phyloP scores from a whole-genome alignment of 1,140 invertebrate species.

The Nasonia longicornis region DNA sequence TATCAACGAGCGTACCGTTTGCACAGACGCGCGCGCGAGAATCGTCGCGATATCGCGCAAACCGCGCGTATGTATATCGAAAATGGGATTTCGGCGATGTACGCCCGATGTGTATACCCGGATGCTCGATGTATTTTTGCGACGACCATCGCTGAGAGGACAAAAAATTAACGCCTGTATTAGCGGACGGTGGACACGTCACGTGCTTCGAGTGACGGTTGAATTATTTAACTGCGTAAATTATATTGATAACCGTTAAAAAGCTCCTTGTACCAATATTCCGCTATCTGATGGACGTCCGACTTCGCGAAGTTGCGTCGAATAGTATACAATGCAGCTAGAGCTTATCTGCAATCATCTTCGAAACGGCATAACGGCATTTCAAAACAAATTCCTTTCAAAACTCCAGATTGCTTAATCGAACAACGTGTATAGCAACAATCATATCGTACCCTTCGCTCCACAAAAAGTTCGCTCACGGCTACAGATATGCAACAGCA shows the following conservation, averaged over 20 bases:
- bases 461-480: neutral
- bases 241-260: too few relatives aligned
- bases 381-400: neutral
- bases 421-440: neutral
- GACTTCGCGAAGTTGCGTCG: too few relatives aligned
- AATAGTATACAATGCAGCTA: too few relatives aligned
- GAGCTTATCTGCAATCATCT: neutral
- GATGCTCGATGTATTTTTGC: too few relatives aligned
- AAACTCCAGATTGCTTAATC: neutral
- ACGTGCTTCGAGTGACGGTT: neutral
- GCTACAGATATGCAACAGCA: neutral
- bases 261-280: too few relatives aligned
- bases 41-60: slow-evolving; percentile 1
- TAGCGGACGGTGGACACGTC: neutral
- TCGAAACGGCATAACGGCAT: neutral
- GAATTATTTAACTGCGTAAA: too few relatives aligned
- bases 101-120: neutral
- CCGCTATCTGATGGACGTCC: too few relatives aligned
- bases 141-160: neutral
- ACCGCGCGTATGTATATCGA: slow-evolving; percentile 34
- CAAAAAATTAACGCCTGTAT: neutral
- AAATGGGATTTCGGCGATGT: slow-evolving; percentile 41
- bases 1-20: slow-evolving; percentile 37
- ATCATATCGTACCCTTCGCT: too few relatives aligned
- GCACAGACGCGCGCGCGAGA: slow-evolving; percentile 42